These are phyloP conservation scores for Paramormyrops hopkinsi DNA, from an alignment of 2,797 vertebrate species.

Conservation along the genomic window DNA sequence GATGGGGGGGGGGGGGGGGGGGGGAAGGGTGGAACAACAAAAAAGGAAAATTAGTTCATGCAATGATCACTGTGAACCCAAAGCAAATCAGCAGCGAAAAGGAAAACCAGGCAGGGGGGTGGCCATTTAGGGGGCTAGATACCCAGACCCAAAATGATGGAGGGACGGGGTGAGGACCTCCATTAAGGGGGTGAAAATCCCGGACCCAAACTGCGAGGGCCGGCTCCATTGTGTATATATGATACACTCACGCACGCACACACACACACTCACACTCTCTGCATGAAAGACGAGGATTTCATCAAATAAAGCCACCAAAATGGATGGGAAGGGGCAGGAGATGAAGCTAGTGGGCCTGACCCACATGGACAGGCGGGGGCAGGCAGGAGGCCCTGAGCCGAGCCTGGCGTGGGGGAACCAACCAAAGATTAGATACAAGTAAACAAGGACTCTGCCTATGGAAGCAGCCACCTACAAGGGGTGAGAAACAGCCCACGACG, in stretches of 20 bases:
- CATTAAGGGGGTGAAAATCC: neutral
- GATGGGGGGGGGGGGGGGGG: conserved; percentile 7
- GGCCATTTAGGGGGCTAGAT: neutral
- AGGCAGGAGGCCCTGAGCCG: neutral
- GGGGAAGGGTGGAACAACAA: conserved; percentile 1
- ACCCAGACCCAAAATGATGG: neutral
- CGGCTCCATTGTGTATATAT: neutral
- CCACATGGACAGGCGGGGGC: neutral
- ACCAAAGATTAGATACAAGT: neutral
- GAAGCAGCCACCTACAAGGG: neutral
- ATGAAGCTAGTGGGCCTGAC: neutral
- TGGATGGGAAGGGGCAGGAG: too few relatives aligned
- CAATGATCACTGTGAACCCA: conserved; percentile 70
- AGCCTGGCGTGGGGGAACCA: neutral
- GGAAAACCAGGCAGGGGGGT: conserved; percentile 36
- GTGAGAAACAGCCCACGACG: neutral
- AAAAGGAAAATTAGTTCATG: conserved; percentile 77
- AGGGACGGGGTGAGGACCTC: neutral
- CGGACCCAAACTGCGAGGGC: neutral
- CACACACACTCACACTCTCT: neutral
- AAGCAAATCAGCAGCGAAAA: conserved; percentile 36
- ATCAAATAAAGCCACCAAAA: neutral
- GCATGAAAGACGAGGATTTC: neutral
- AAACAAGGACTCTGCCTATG: neutral
- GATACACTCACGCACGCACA: too few relatives aligned